Base-by-base conservation (phyloP, 2,888 invertebrate species). In the Spilosoma lubricipeda region DNA sequence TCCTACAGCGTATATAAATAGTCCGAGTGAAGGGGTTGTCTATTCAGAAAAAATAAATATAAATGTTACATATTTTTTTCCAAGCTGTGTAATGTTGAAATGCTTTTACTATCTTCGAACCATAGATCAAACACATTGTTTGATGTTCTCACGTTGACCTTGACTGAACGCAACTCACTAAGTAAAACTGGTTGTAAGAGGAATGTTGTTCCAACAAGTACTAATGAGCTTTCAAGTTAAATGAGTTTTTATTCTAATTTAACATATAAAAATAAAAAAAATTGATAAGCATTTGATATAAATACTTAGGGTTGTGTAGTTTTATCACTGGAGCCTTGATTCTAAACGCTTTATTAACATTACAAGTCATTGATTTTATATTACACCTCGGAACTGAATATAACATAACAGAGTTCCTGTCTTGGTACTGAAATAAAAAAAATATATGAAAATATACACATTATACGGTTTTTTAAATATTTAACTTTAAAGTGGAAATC, bases 101-200 rank as follows among this genome's bases (percentile, higher is more conserved):
- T 63, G 2, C 18, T 7, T 5, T 42, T 13, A 52, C 36, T 20
- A 42, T 15, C 67, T 36, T 66, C 23, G 3, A 68, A 73, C 56
- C 45, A 74, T 74, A 79, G 69, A 76, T 64, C 27, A 23, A 78
- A 77, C 68, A 78, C 76, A 86, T 85, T 83, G 84, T 84, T 87
- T 74, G 80, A 76, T 83, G 81, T 85, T 87, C 90, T 92, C 90
- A 90, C 92, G 82, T 69, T 92, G 93, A 93, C 94, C 94, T 95
- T 95, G 93, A 73, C 69, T 74, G 78, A 79, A 91, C 92, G 90
- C 63, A 63, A 27, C 89, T 93, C 92, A 91, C 91, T 91, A 88
- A 80, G 80, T 74, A 76, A 85, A 93, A 93, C 93, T 89, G 90
- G 94, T 94, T 92, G 78, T 83, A 77, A 76, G 78, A 87, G 87